phyloP scores from a whole-genome alignment of 1,140 invertebrate species.

The Tetragonula clypearis region DNA sequence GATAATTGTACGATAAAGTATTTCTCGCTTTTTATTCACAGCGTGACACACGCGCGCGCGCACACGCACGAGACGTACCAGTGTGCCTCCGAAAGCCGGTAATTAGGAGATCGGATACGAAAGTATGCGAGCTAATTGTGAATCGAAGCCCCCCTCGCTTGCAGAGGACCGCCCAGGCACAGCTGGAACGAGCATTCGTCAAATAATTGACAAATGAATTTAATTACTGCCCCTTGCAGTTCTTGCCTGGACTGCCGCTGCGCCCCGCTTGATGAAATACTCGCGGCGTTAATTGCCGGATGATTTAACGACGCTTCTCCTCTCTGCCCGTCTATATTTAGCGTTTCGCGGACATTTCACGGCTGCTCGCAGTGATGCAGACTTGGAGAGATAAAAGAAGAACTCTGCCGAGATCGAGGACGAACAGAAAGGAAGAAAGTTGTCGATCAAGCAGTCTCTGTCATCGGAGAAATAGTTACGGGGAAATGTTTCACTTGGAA shows the following conservation, averaged over 20 bases:
- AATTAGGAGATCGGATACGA: slow-evolving; percentile 62
- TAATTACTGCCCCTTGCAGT: slow-evolving; percentile 65
- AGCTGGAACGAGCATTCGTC: slow-evolving; percentile 62
- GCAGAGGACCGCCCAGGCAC: slow-evolving; percentile 41
- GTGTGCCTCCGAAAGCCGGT: slow-evolving; percentile 35
- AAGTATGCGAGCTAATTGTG: slow-evolving; percentile 72
- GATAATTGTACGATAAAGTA: slow-evolving; percentile 63
- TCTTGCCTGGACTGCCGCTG: slow-evolving; percentile 38
- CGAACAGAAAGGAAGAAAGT: background rate
- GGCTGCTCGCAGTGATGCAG: background rate
- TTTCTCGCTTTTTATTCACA: slow-evolving; percentile 46
- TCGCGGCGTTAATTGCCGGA: slow-evolving; percentile 55
- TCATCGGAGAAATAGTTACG: background rate
- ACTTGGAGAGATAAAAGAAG: background rate
- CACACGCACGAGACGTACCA: slow-evolving; percentile 41
- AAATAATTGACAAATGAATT: slow-evolving; percentile 75
- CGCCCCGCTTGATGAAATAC: slow-evolving; percentile 47
- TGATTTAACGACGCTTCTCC: slow-evolving; percentile 50
- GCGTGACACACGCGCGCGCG: background rate
- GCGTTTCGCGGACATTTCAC: background rate
- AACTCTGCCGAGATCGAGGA: background rate
- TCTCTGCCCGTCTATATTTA: background rate
- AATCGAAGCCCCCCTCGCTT: slow-evolving; percentile 59
- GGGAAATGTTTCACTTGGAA: background rate
- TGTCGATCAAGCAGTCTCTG: background rate